A percentile compares a stretch with the other conserved stretches of the same genome.
phyloP scores from a whole-genome alignment of 2,797 vertebrate species.

The Podarcis siculus region DNA sequence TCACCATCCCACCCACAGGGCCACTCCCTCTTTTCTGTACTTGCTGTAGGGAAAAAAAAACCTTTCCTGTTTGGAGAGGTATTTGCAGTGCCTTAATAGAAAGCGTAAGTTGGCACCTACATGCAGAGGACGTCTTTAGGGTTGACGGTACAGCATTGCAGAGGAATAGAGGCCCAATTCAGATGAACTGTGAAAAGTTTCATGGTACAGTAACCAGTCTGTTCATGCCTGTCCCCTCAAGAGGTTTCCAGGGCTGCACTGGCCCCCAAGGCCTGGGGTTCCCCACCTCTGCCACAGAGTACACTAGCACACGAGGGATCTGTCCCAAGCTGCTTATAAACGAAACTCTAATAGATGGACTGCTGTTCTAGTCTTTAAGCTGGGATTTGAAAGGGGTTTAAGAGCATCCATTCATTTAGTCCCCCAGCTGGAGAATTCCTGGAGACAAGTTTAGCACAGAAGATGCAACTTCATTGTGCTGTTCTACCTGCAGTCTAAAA shows the following conservation, averaged over 20 bases:
- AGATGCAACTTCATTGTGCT: accelerated
- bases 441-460: background rate
- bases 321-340: background rate
- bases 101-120: background rate
- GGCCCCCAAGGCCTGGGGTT: too few relatives aligned
- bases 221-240: too few relatives aligned
- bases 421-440: background rate
- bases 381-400: background rate
- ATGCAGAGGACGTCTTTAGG: background rate
- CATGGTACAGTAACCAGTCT: too few relatives aligned
- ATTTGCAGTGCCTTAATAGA: too few relatives aligned
- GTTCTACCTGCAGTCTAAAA: constrained; percentile 21
- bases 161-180: too few relatives aligned
- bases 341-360: background rate
- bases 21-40: too few relatives aligned
- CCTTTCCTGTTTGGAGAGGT: too few relatives aligned
- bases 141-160: background rate
- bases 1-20: too few relatives aligned
- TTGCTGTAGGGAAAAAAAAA: too few relatives aligned
- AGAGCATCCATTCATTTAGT: background rate
- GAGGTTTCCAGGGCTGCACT: too few relatives aligned
- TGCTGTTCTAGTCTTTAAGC: background rate
- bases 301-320: background rate
- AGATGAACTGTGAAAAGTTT: too few relatives aligned
- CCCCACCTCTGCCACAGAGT: background rate